phyloP scores from a whole-genome alignment of 2,113 vertebrate genomes.

The Natator depressus region DNA sequence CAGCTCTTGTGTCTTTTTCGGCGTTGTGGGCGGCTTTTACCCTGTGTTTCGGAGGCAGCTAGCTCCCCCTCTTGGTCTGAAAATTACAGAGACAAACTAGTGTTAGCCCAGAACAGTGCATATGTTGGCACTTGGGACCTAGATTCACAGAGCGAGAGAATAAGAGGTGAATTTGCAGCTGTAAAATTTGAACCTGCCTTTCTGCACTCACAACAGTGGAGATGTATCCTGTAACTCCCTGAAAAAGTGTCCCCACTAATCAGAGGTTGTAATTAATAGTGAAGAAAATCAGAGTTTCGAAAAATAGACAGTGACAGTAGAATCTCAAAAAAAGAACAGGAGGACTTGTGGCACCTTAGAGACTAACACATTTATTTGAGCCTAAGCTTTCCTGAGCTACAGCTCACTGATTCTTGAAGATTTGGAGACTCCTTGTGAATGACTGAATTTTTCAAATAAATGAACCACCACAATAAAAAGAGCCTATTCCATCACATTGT shows the following conservation, averaged over 20 bases:
- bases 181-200: rapidly evolving
- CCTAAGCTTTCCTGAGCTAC: too few species aligned
- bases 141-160: rapidly evolving
- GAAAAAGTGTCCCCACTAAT: background rate
- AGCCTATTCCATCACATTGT: background rate
- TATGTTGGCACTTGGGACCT: background rate
- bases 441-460: background rate
- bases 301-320: background rate
- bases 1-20: background rate
- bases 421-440: background rate
- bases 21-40: background rate
- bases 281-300: background rate
- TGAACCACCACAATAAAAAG: background rate
- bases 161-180: rapidly evolving
- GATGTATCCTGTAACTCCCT: background rate
- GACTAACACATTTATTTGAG: too few species aligned
- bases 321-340: too few species aligned
- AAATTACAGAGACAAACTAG: background rate
- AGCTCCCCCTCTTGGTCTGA: conserved; percentile 68
- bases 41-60: background rate
- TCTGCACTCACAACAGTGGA: rapidly evolving
- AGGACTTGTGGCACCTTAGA: too few species aligned
- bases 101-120: background rate
- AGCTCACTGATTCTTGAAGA: background rate
- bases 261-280: background rate